Evolutionary conservation across 2,797 vertebrate species (phyloP).

Genomic region (Anabacerthia variegaticeps): DNA sequence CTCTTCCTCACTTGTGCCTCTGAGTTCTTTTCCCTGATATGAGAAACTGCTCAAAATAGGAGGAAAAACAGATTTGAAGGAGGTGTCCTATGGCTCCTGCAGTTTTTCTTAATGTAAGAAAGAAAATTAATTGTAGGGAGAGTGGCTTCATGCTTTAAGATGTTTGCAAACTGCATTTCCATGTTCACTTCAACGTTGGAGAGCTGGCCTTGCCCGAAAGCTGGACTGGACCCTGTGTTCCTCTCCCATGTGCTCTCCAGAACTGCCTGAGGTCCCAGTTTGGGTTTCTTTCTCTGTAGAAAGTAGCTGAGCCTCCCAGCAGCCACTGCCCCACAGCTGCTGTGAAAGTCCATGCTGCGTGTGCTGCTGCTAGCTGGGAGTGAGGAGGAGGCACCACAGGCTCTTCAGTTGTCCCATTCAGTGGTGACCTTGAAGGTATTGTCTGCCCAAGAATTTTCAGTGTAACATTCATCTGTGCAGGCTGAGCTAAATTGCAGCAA

Average conservation of each 20-base stretch:
- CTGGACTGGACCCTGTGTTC: neutral
- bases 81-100: neutral
- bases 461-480: neutral
- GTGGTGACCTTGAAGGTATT: neutral
- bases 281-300: neutral
- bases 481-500: neutral
- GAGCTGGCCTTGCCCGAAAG: neutral
- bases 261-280: accelerated
- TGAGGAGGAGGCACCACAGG: accelerated
- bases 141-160: neutral
- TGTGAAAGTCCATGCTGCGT: neutral
- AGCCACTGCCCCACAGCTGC: accelerated
- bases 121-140: neutral
- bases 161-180: neutral
- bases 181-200: neutral
- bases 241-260: neutral
- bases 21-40: neutral
- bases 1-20: accelerated
- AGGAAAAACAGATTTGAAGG: neutral
- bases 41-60: neutral
- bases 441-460: neutral
- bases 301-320: neutral
- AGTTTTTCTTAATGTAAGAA: neutral
- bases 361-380: neutral
- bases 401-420: neutral